phyloP scores from a whole-genome alignment of 2,888 invertebrate species.

The Lucinisca nassula region DNA sequence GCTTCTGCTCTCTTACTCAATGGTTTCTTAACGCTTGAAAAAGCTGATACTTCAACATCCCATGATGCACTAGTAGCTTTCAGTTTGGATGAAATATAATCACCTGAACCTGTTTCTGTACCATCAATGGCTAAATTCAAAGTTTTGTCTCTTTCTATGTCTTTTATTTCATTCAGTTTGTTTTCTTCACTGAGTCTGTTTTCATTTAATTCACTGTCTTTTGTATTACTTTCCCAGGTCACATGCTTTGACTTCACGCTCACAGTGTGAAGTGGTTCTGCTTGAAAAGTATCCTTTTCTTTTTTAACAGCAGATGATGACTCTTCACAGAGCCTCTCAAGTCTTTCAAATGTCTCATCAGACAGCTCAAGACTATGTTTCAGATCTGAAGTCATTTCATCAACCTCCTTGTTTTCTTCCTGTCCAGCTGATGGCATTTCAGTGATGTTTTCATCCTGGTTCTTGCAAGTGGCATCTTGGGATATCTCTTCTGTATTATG shows the following conservation, averaged over 20 bases:
- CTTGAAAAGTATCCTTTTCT: background rate
- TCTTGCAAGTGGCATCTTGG: background rate
- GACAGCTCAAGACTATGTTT: background rate
- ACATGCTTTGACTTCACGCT: conserved; percentile 21
- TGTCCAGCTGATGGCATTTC: background rate
- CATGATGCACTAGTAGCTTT: conserved; percentile 40
- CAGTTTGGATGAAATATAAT: background rate
- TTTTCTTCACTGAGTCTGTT: background rate
- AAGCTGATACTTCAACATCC: conserved; percentile 48
- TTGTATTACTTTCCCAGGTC: conserved; percentile 36
- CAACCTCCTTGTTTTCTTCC: background rate
- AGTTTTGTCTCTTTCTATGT: background rate
- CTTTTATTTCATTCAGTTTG: background rate
- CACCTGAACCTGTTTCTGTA: background rate
- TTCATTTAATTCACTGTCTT: conserved; percentile 28
- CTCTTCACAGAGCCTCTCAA: background rate
- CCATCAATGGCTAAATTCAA: background rate
- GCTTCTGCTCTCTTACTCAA: conserved; percentile 56
- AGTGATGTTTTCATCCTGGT: background rate
- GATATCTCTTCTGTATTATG: background rate
- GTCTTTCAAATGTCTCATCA: background rate
- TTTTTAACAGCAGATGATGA: background rate
- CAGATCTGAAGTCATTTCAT: background rate
- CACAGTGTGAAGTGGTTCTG: background rate
- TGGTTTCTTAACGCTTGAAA: background rate